Percentiles rank a stretch among this genome's conserved stretches.
Conservation (phyloP, 2,113 vertebrate species). For the Dicerorhinus sumatrensis region DNA sequence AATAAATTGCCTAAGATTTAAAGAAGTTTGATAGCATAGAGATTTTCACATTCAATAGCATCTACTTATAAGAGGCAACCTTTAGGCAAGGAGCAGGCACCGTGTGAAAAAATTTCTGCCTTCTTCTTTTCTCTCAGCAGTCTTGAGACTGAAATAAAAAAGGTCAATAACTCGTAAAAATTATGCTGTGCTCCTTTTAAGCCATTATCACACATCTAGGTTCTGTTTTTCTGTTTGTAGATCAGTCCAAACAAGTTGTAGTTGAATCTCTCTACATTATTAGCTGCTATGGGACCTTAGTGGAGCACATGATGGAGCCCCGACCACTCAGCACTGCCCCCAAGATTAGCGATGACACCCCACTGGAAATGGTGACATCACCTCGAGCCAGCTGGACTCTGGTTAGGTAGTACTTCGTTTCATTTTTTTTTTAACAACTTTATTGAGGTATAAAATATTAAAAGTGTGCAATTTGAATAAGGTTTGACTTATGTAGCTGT, state of each 20-base stretch:
- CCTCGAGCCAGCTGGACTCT: conserved; percentile 97
- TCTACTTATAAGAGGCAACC: not conserved
- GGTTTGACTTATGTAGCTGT: not conserved
- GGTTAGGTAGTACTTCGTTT: conserved; percentile 89
- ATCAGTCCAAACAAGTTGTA: conserved; percentile 96
- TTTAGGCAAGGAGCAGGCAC: not conserved
- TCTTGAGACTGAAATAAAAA: not conserved
- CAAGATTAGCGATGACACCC: conserved; percentile 97
- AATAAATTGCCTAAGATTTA: not conserved
- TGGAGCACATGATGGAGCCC: conserved; percentile 97
- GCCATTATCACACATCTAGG: not conserved
- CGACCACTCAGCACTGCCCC: conserved; percentile 94
- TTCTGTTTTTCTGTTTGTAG: conserved; percentile 83
- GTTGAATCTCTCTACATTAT: conserved; percentile 96
- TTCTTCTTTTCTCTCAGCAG: not conserved
- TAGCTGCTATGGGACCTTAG: conserved; percentile 97
- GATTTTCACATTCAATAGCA: not conserved
- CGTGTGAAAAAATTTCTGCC: not conserved
- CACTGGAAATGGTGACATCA: conserved; percentile 95
- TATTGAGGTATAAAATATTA: not conserved
- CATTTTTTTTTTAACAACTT: not conserved
- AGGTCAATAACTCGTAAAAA: not conserved
- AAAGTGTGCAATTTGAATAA: not conserved
- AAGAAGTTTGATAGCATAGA: not conserved
- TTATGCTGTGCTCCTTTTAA: not conserved